phyloP scores from a whole-genome alignment of 2,113 vertebrate species.

The Prolemur simus region DNA sequence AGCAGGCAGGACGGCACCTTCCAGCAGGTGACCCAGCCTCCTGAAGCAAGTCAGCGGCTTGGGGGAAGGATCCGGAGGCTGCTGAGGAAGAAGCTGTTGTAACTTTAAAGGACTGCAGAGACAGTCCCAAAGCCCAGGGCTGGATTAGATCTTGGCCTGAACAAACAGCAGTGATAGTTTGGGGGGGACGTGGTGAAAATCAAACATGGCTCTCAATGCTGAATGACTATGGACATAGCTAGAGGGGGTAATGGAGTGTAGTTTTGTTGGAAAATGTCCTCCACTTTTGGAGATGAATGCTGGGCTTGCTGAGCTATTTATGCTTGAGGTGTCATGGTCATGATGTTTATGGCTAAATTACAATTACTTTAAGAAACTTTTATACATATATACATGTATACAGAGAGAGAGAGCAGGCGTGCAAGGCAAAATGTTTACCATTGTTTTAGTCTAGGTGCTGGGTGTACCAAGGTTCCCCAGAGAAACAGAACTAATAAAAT shows the following conservation, averaged over 20 bases:
- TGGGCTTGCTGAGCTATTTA: neutral
- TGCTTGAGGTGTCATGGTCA: neutral
- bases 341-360: neutral
- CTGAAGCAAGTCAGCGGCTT: no score
- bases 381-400: neutral
- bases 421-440: neutral
- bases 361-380: neutral
- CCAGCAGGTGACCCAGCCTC: neutral
- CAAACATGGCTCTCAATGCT: neutral
- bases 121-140: neutral
- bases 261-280: neutral
- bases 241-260: no score
- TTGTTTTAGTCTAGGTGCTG: neutral
- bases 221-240: no score
- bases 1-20: rapidly evolving
- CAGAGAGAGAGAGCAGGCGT: neutral
- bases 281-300: neutral
- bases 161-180: neutral
- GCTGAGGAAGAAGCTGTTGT: neutral
- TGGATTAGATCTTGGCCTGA: neutral
- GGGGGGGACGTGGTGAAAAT: neutral
- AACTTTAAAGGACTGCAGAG: neutral
- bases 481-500: neutral
- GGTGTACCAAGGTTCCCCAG: neutral
- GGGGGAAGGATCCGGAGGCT: neutral